Conservation (phyloP, 2,888 invertebrate genomes). For the Cataglyphis rosenhaueri region DNA sequence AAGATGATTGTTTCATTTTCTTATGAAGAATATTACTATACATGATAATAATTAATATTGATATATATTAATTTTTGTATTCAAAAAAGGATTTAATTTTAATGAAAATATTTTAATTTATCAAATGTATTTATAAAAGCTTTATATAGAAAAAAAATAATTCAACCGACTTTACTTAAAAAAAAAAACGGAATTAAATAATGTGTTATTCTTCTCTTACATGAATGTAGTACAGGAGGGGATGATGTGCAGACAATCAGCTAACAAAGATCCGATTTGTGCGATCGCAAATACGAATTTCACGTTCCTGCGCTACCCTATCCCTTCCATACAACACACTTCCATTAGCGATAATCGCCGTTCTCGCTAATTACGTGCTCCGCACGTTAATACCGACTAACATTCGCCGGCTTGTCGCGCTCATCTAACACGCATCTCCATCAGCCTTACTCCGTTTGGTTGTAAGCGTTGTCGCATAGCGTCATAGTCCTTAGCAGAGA, state of each 20-base stretch:
- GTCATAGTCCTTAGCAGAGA: slow-evolving; percentile 6
- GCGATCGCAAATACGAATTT: slow-evolving; percentile 26
- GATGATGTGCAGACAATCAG: background rate
- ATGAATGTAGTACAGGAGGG: background rate
- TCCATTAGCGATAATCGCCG: slow-evolving; percentile 39
- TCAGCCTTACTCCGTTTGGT: slow-evolving; percentile 5
- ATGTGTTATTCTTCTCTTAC: background rate
- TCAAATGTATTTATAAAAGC: background rate
- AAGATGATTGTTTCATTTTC: background rate
- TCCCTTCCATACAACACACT: slow-evolving; percentile 24
- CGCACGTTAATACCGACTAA: slow-evolving; percentile 36
- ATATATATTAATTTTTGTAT: background rate
- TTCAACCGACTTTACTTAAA: background rate
- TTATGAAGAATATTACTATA: background rate
- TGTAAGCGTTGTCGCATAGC: background rate
- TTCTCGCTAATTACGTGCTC: slow-evolving; percentile 28
- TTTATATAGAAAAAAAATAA: background rate
- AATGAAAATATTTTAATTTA: background rate
- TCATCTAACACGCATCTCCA: slow-evolving; percentile 26
- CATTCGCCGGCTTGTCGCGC: slow-evolving; percentile 5
- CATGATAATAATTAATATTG: background rate
- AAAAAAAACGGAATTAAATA: background rate
- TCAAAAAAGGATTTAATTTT: background rate
- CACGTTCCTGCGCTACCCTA: background rate
- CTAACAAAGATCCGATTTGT: slow-evolving; percentile 25